Conservation (phyloP, 2,888 invertebrate species). For the Camponotus fellah region DNA sequence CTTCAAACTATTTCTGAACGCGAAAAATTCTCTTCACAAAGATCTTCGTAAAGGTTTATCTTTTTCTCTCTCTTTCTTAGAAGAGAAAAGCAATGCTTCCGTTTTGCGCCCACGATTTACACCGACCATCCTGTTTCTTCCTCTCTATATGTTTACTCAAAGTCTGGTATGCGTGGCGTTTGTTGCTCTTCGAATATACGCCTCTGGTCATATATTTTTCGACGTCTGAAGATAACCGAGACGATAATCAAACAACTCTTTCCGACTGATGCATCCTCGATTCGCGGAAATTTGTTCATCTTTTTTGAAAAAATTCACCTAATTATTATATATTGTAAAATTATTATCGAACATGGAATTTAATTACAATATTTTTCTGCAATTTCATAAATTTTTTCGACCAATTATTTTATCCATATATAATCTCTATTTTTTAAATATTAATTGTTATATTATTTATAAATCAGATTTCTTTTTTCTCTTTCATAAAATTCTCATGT, state of each 20-base stretch:
- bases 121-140: constrained; percentile 13
- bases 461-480: neutral
- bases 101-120: neutral
- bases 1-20: constrained; percentile 44
- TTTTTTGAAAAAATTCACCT: neutral
- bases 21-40: constrained; percentile 10
- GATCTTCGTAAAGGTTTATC: constrained; percentile 4
- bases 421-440: neutral
- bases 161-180: constrained; percentile 11
- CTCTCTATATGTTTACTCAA: constrained; percentile 3
- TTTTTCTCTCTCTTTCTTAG: neutral
- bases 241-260: constrained; percentile 25
- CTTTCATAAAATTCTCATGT: neutral
- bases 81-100: neutral
- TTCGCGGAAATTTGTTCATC: neutral
- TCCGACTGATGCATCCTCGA: neutral
- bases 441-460: constrained; percentile 3
- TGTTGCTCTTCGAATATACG: neutral
- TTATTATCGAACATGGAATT: neutral
- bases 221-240: neutral
- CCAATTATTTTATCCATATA: neutral
- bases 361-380: neutral
- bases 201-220: constrained; percentile 21
- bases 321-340: neutral
- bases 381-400: neutral